These are phyloP conservation scores for Falcaria lacertinaria DNA, from an alignment of 2,888 invertebrate species.

Conservation along the genomic window DNA sequence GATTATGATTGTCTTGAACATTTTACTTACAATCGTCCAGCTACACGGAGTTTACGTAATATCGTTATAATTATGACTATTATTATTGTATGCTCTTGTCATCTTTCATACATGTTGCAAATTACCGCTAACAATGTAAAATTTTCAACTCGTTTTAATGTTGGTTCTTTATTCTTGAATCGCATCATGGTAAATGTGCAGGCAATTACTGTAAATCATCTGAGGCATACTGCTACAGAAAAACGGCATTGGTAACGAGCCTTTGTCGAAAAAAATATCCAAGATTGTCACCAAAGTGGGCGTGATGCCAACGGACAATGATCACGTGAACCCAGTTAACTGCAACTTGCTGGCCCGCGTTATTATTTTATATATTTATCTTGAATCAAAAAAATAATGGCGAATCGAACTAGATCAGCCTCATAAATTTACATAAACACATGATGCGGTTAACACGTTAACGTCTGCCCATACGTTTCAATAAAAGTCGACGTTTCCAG, in stretches of 20 bases:
- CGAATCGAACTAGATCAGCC: background rate
- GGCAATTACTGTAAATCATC: conserved; percentile 28
- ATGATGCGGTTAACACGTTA: no score
- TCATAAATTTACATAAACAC: conserved; percentile 1
- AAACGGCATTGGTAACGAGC: conserved; percentile 18
- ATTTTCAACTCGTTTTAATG: conserved; percentile 2
- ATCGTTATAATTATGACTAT: conserved; percentile 24
- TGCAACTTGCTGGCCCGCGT: conserved; percentile 24
- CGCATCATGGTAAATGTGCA: conserved; percentile 14
- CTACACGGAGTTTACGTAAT: conserved; percentile 18
- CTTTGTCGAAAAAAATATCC: conserved; percentile 23
- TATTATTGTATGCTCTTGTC: conserved; percentile 12
- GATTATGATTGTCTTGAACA: conserved; percentile 22
- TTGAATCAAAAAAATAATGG: no score
- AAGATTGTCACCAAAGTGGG: conserved; percentile 23
- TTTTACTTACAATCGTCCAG: conserved; percentile 17
- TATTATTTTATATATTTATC: conserved; percentile 10
- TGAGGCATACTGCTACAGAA: conserved; percentile 19
- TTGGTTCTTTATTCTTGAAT: conserved; percentile 6
- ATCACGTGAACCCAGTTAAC: conserved; percentile 20
- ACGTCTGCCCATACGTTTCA: background rate
- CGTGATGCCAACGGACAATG: conserved; percentile 33
- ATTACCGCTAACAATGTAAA: background rate
- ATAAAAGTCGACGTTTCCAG: no score
- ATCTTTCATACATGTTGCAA: conserved; percentile 1